These are phyloP conservation scores for Pangasius mekongensis DNA, from an alignment of 2,797 vertebrate genomes.

Conservation along the genomic window DNA sequence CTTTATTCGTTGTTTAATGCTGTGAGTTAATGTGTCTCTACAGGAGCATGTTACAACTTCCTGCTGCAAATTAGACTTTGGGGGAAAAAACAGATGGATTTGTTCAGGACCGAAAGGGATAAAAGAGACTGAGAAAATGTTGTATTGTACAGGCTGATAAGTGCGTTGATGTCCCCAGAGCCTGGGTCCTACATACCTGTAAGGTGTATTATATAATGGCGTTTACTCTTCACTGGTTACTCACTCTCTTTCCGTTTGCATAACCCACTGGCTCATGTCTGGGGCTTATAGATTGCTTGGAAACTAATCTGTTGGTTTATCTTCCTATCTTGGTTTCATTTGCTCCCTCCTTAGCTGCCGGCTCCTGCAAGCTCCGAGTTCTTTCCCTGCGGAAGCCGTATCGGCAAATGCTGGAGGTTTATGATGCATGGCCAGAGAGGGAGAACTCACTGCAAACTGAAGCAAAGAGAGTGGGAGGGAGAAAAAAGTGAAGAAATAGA, in stretches of 20 bases:
- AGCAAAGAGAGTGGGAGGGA: not conserved
- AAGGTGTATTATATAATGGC: not conserved
- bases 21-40: constrained; percentile 1
- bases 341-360: constrained; percentile 7
- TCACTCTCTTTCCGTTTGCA: not conserved
- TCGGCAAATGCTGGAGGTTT: constrained; percentile 33
- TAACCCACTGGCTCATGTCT: constrained; percentile 11
- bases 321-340: constrained; percentile 6
- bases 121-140: not conserved
- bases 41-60: constrained; percentile 8
- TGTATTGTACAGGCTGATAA: not conserved
- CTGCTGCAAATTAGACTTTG: constrained; percentile 9
- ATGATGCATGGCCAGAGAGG: constrained; percentile 20
- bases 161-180: not conserved
- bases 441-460: constrained; percentile 8
- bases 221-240: not conserved
- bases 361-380: not conserved
- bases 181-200: not conserved
- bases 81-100: constrained; percentile 4
- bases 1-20: constrained; percentile 30
- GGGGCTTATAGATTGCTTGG: constrained; percentile 10
- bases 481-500: not conserved
- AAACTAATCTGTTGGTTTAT: constrained; percentile 26
- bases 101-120: constrained; percentile 5
- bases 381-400: constrained; percentile 1